Evolutionary conservation across 2,113 vertebrate genomes (phyloP), one percentile per base, ranked within the genome.

Genomic region (Cichladusa arquata): DNA sequence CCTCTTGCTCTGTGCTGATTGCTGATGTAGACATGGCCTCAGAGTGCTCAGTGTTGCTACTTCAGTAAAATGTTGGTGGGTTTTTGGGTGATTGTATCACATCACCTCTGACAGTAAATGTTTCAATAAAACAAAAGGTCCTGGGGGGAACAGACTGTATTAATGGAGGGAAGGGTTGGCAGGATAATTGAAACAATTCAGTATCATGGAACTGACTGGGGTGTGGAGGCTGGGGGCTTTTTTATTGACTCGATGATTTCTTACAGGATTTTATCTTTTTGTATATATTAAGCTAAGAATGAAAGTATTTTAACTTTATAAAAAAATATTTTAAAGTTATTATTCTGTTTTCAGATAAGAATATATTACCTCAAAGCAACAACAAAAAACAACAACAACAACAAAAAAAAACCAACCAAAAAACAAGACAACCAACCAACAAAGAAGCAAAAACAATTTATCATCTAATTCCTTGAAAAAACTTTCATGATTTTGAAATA

Each of bases 11-110:
- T 66, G 42, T 8, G 19, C 19, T 33, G 42, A 15, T 25, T 53
- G 19, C 23, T 57, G 5, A 33, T 1, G 17, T 0, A 34, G 67
- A 38, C 8, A 5, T 0, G 2, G 45, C n/a, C 40, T 80, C 72
- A 36, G 29, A 53, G 22, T 18, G 42, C 19, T 15, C 47, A 36
- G 36, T 3, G 3, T 25, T 23, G 4, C 10, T 54, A 4, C 29
- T 40, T 23, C 0, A 0, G 15, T 38, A 25, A 62, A 71, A 57
- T 5, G 6, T 6, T 44, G 36, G 3, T 13, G 6, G 0, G 6
- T 5, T 42, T 66, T 73, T 53, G 16, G 12, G 19, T 34, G 14
- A 28, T 24, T 16, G 33, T 80, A 82, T 50, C 29, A 47, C 19
- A 31, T 13, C 54, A 28, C 12, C 5, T 64, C 9, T 44, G 29